phyloP scores from a whole-genome alignment of 2,113 vertebrate species.

The Silurus asotus region DNA sequence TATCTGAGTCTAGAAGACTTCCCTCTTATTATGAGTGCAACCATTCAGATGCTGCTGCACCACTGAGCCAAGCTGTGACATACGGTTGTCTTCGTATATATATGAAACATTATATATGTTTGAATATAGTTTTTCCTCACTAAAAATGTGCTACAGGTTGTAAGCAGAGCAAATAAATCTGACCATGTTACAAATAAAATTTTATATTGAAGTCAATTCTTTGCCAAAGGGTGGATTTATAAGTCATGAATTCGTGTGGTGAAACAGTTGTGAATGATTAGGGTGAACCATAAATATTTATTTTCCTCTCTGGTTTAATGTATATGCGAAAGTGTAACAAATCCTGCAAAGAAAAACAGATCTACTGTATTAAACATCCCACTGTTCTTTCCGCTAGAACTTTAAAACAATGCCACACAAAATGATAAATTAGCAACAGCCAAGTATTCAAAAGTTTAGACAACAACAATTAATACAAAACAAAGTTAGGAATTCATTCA shows the following conservation, averaged over 20 bases:
- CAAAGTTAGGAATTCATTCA: slow-evolving; percentile 9
- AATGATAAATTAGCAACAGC: slow-evolving; percentile 29
- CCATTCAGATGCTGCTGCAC: slow-evolving; percentile 41
- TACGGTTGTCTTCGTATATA: neutral
- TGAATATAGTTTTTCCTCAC: neutral
- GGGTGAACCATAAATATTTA: slow-evolving; percentile 35
- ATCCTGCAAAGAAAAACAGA: slow-evolving; percentile 1
- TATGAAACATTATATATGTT: neutral
- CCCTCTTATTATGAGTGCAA: slow-evolving; percentile 43
- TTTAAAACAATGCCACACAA: slow-evolving; percentile 6
- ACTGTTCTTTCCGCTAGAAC: slow-evolving; percentile 8
- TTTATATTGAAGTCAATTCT: slow-evolving; percentile 5
- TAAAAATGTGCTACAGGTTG: slow-evolving; percentile 6
- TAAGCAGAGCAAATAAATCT: slow-evolving; percentile 27
- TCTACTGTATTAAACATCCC: slow-evolving; percentile 20
- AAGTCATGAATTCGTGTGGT: slow-evolving; percentile 14
- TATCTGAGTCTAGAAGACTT: slow-evolving; percentile 40
- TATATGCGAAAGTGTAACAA: slow-evolving; percentile 37
- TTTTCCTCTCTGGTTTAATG: neutral
- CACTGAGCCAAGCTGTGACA: slow-evolving; percentile 18
- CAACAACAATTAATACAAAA: slow-evolving; percentile 25
- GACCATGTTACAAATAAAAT: neutral
- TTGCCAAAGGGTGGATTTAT: slow-evolving; percentile 39
- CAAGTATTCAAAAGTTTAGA: slow-evolving; percentile 31
- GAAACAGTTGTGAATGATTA: slow-evolving; percentile 51